A percentile compares a stretch with the other conserved stretches of the same genome.
phyloP scores from a whole-genome alignment of 2,797 vertebrate genomes.

The Ficedula albicollis region DNA sequence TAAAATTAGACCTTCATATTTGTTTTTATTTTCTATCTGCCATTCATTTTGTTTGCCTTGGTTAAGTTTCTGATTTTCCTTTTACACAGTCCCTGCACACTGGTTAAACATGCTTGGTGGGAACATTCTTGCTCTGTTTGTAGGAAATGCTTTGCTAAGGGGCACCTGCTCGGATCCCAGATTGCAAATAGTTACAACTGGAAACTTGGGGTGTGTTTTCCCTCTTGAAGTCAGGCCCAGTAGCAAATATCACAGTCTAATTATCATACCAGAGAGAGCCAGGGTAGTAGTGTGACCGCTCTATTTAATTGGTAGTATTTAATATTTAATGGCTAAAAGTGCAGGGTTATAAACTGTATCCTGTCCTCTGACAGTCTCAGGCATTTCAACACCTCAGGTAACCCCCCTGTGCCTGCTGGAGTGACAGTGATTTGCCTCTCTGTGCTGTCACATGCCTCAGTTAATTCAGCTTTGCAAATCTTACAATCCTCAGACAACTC shows the following conservation, averaged over 20 bases:
- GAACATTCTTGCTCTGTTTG: neutral
- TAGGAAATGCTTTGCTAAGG: neutral
- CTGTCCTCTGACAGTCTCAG: neutral
- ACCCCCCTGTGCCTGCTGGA: neutral
- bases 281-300: neutral
- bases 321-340: neutral
- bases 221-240: neutral
- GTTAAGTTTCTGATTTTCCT: conserved; percentile 43
- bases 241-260: neutral
- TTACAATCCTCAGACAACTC: neutral
- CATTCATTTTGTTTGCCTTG: conserved; percentile 44
- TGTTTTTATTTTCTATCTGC: conserved; percentile 44
- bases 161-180: neutral
- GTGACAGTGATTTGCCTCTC: neutral
- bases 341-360: neutral
- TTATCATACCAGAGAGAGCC: neutral
- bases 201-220: neutral
- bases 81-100: neutral
- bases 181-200: neutral
- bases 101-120: neutral
- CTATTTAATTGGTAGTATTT: neutral
- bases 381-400: neutral
- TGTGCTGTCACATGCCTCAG: accelerated
- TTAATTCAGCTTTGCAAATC: neutral
- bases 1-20: conserved; percentile 46